Evolutionary conservation across 37 sponge, comb jelly and placozoan species (phyloP).

Genomic region (Beroe ovata): DNA sequence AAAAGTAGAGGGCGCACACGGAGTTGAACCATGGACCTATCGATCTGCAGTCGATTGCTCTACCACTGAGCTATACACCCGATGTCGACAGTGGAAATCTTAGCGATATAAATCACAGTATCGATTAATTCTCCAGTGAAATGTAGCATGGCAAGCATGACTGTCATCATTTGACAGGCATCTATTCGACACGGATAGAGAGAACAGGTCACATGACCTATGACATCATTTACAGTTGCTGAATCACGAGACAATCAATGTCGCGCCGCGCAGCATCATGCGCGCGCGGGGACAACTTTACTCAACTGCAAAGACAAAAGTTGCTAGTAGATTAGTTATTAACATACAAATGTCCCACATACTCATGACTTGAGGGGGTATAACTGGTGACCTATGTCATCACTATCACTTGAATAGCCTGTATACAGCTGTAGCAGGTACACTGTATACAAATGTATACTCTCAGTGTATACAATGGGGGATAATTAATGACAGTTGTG

Average conservation of each 20-base stretch:
- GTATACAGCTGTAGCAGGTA: no score
- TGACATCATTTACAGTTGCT: no score
- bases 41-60: conserved; percentile 99
- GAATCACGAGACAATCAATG: neutral
- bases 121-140: no score
- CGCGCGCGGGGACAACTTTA: neutral
- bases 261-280: neutral
- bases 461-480: no score
- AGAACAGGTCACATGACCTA: no score
- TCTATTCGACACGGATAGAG: no score
- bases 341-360: neutral
- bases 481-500: no score
- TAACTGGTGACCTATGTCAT: neutral
- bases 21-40: conserved; percentile 97
- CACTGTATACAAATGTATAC: no score
- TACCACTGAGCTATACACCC: conserved; percentile 99
- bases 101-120: neutral
- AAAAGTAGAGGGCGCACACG: conserved; percentile 90
- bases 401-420: neutral
- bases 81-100: neutral
- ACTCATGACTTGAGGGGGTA: neutral
- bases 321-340: neutral
- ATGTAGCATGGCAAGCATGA: no score
- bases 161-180: no score
- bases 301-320: neutral